A percentile compares a stretch with the other conserved stretches of the same genome.
These are phyloP conservation scores for Sebastes vulpes DNA, from an alignment of 2,797 vertebrate species.

Conservation along the genomic window DNA sequence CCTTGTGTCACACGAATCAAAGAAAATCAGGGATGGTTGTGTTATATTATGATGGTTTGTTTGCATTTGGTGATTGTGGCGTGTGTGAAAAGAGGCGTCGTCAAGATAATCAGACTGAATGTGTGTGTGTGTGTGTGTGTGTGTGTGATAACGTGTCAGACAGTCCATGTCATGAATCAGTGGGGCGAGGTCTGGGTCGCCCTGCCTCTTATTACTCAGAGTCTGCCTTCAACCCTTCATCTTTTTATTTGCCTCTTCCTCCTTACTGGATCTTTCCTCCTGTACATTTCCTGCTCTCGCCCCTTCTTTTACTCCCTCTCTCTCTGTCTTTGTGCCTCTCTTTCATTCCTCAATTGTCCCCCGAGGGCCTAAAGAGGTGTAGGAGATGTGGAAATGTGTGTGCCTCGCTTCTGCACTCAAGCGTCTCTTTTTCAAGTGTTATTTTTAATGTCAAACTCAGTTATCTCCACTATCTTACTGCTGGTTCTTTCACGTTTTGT, in stretches of 20 bases:
- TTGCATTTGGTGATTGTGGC: slow-evolving; percentile 27
- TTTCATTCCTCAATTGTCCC: slow-evolving; percentile 7
- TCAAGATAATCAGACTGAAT: slow-evolving; percentile 36
- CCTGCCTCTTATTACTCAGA: slow-evolving; percentile 71
- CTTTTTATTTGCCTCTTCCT: not conserved
- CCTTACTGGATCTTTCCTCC: not conserved
- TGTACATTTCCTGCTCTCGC: not conserved
- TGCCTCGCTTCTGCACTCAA: not conserved
- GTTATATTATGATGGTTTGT: slow-evolving; percentile 28
- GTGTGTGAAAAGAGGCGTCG: slow-evolving; percentile 36
- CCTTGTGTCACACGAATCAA: slow-evolving; percentile 43
- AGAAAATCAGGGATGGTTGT: slow-evolving; percentile 49
- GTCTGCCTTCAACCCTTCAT: slow-evolving; percentile 32
- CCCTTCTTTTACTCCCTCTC: slow-evolving; percentile 1
- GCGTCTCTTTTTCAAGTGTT: slow-evolving; percentile 9
- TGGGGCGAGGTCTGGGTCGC: slow-evolving; percentile 74
- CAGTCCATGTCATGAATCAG: slow-evolving; percentile 80
- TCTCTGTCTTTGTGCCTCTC: not conserved
- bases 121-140: slow-evolving; percentile 39
- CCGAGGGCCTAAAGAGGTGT: not conserved
- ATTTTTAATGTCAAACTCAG: slow-evolving; percentile 27
- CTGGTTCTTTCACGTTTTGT: not conserved
- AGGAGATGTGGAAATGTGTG: slow-evolving; percentile 1
- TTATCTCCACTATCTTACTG: slow-evolving; percentile 6
- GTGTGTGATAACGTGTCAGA: slow-evolving; percentile 62